phyloP scores from a whole-genome alignment of 2,113 vertebrate species.

The Phycodurus eques region DNA sequence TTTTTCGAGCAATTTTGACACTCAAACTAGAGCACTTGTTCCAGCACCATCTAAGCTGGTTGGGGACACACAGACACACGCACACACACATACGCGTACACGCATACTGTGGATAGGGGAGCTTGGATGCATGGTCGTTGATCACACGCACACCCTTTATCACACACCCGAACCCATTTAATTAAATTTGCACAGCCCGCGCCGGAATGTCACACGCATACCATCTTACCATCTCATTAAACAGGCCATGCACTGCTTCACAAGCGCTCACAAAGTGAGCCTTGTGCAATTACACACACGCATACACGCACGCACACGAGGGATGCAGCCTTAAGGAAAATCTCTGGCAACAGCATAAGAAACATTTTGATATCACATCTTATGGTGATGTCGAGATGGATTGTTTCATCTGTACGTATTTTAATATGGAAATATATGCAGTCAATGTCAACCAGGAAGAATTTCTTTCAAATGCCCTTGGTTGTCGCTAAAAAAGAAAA shows the following conservation, averaged over 20 bases:
- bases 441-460: not conserved
- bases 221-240: conserved; percentile 63
- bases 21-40: no score
- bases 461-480: not conserved
- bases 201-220: conserved; percentile 57
- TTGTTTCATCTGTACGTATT: conserved; percentile 26
- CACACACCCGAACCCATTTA: conserved; percentile 46
- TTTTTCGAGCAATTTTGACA: conserved; percentile 1
- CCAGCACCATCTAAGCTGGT: no score
- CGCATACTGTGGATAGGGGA: no score
- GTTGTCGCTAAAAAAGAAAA: not conserved
- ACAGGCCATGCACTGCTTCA: conserved; percentile 49
- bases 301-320: conserved; percentile 21
- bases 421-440: conserved; percentile 17
- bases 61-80: no score
- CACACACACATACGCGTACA: no score
- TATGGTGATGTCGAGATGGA: conserved; percentile 4
- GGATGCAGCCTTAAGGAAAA: conserved; percentile 37
- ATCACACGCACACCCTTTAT: conserved; percentile 46
- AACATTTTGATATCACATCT: conserved; percentile 40
- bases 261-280: conserved; percentile 36
- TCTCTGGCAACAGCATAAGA: conserved; percentile 19
- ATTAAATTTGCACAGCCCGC: conserved; percentile 59
- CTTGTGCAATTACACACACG: conserved; percentile 27
- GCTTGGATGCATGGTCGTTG: not conserved